phyloP scores from a whole-genome alignment of 2,888 invertebrate genomes.

The Drosophila multiciliata region DNA sequence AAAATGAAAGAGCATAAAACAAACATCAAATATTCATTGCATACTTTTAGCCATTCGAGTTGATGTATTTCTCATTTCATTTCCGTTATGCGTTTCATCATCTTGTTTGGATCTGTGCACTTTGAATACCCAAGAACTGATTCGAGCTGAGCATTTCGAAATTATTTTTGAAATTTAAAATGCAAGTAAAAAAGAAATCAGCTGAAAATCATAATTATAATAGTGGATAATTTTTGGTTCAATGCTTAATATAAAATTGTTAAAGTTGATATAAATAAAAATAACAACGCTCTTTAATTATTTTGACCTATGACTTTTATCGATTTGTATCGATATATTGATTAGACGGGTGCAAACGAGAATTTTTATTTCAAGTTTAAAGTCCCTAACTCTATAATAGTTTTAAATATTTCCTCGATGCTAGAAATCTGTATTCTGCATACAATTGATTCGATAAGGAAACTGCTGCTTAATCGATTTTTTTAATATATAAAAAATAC shows the following conservation, averaged over 20 bases:
- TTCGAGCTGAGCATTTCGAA: background rate
- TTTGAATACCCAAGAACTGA: background rate
- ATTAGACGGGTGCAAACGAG: background rate
- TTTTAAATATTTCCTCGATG: background rate
- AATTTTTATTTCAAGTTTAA: background rate
- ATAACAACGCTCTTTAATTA: too few relatives aligned
- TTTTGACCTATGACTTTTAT: background rate
- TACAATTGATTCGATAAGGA: background rate
- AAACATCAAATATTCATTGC: constrained; percentile 72
- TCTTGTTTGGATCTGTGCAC: constrained; percentile 4
- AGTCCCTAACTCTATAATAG: background rate
- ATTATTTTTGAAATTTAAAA: background rate
- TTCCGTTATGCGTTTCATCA: constrained; percentile 11
- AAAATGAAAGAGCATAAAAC: constrained; percentile 60
- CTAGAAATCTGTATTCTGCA: background rate
- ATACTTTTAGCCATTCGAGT: constrained; percentile 65
- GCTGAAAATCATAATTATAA: too few relatives aligned
- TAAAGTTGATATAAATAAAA: too few relatives aligned
- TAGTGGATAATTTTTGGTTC: too few relatives aligned
- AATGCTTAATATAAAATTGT: too few relatives aligned
- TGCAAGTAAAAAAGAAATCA: background rate
- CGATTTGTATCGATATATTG: too few relatives aligned
- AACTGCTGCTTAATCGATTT: background rate
- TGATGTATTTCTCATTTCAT: constrained; percentile 36
- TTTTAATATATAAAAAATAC: background rate